Evolutionary conservation across 1,140 invertebrate genomes (phyloP).

Genomic region (Drosophila eugracilis): DNA sequence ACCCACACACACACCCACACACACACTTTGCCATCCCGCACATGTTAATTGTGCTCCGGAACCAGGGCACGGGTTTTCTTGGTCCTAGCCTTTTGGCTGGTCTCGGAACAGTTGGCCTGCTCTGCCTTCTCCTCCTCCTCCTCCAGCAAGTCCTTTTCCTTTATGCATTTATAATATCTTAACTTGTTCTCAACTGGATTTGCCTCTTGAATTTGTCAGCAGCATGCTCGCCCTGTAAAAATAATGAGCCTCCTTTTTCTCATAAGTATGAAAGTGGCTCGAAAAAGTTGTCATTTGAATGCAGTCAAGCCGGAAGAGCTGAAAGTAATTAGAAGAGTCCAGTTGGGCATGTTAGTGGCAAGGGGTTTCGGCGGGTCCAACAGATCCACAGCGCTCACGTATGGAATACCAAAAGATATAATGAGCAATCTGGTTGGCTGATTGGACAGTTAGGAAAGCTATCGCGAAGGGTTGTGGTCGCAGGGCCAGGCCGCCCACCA

Average conservation of each 20-base stretch:
- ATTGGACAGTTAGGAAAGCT: not conserved
- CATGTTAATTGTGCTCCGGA: conserved; percentile 63
- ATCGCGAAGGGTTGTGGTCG: not conserved
- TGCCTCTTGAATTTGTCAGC: conserved; percentile 50
- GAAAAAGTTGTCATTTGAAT: not conserved
- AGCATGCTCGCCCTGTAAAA: conserved; percentile 23
- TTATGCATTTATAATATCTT: conserved; percentile 77
- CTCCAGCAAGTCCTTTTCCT: conserved; percentile 26
- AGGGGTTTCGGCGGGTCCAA: not conserved
- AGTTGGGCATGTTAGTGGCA: too few relatives aligned
- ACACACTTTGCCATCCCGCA: conserved; percentile 10
- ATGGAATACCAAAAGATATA: not conserved
- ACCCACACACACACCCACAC: not conserved
- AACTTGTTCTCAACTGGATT: conserved; percentile 65
- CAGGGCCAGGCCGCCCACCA: not conserved
- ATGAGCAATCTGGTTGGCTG: conserved; percentile 5
- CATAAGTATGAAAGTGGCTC: conserved; percentile 7
- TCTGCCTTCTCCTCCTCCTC: not conserved
- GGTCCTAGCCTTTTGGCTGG: not conserved
- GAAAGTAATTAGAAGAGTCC: conserved; percentile 1
- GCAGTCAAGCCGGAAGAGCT: not conserved
- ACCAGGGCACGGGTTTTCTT: conserved; percentile 4
- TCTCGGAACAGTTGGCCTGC: conserved; percentile 5
- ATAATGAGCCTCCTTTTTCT: conserved; percentile 35
- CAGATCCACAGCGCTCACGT: not conserved